phyloP scores from a whole-genome alignment of 1,140 invertebrate species.

The Aphidius ervi region DNA sequence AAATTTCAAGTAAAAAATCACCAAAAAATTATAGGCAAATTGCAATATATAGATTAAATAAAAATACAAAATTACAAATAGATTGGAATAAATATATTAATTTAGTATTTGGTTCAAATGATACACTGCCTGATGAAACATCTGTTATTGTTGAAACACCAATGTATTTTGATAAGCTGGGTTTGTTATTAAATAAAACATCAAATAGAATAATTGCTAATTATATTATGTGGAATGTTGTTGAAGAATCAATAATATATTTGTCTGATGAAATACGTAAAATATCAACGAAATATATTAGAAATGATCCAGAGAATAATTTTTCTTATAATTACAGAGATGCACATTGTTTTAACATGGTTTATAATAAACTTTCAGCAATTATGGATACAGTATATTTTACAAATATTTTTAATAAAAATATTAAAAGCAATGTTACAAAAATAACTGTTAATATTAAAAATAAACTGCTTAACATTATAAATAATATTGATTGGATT shows the following conservation, averaged over 20 bases:
- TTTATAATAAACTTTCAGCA: slow-evolving; percentile 67
- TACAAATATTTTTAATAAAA: slow-evolving; percentile 55
- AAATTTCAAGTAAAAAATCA: slow-evolving; percentile 87
- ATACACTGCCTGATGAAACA: slow-evolving; percentile 64
- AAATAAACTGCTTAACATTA: slow-evolving; percentile 52
- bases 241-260: slow-evolving; percentile 69
- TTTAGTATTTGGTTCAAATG: slow-evolving; percentile 61
- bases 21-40: slow-evolving; percentile 89
- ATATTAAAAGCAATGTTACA: slow-evolving; percentile 52
- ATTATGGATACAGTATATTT: slow-evolving; percentile 62
- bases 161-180: slow-evolving; percentile 57
- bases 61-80: slow-evolving; percentile 65
- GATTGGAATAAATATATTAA: slow-evolving; percentile 82
- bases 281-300: slow-evolving; percentile 69
- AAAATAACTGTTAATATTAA: slow-evolving; percentile 82
- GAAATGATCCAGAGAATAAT: slow-evolving; percentile 52
- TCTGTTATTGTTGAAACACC: slow-evolving; percentile 72
- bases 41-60: slow-evolving; percentile 70
- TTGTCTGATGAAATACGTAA: slow-evolving; percentile 69
- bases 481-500: slow-evolving; percentile 78
- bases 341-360: slow-evolving; percentile 78
- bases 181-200: slow-evolving; percentile 53
- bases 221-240: slow-evolving; percentile 78
- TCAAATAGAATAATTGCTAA: slow-evolving; percentile 67
- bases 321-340: slow-evolving; percentile 65